These are phyloP conservation scores for Pseudomyrmex concolor DNA, from an alignment of 1,140 invertebrate genomes.

Conservation along the genomic window DNA sequence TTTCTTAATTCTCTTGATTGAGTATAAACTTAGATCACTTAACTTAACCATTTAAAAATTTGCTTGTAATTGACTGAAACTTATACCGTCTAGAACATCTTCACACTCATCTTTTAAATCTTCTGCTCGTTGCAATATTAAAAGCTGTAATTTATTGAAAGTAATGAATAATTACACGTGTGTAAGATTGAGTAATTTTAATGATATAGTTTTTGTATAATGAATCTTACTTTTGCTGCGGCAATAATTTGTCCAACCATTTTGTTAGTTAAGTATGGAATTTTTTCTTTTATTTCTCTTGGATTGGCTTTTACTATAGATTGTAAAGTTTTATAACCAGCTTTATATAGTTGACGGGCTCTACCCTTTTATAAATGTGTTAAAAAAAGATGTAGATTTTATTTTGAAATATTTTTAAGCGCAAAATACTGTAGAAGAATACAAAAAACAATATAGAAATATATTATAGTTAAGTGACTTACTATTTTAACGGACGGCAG, in stretches of 20 bases:
- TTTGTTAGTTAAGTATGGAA: constrained; percentile 90
- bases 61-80: constrained; percentile 70
- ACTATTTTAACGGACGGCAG: constrained; percentile 93
- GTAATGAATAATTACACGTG: constrained; percentile 7
- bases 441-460: constrained; percentile 48
- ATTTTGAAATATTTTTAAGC: constrained; percentile 45
- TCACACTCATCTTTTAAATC: constrained; percentile 92
- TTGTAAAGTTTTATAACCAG: constrained; percentile 92
- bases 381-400: constrained; percentile 47
- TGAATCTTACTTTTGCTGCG: constrained; percentile 90
- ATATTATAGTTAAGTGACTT: constrained; percentile 69
- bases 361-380: constrained; percentile 86
- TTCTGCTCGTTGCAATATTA: constrained; percentile 92
- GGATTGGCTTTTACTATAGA: constrained; percentile 90
- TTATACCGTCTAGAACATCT: constrained; percentile 87
- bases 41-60: background rate
- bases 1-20: background rate
- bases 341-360: constrained; percentile 92
- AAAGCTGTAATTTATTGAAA: constrained; percentile 87
- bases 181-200: constrained; percentile 28
- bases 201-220: constrained; percentile 45
- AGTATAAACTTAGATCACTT: background rate
- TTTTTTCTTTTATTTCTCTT: constrained; percentile 86
- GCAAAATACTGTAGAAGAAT: constrained; percentile 12
- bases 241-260: constrained; percentile 92